Evolutionary conservation across 1,140 invertebrate species (phyloP).

Genomic region (Eupeodes corollae): DNA sequence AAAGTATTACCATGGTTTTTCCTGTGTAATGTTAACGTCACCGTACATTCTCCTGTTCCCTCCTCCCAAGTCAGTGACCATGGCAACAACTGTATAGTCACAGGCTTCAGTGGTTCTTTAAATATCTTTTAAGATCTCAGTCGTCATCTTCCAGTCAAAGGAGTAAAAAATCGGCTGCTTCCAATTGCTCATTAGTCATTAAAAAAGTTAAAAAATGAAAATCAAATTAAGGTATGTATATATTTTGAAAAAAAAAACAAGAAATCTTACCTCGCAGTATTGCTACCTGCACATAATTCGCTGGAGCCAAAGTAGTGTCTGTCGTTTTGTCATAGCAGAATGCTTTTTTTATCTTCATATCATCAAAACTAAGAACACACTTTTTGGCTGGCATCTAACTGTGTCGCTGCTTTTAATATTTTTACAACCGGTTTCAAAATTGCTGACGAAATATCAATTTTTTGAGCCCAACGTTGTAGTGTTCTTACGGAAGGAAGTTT

Average conservation of each 20-base stretch:
- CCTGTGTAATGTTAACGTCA: background rate
- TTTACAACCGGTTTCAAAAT: no score
- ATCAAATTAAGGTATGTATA: background rate
- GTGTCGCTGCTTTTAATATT: no score
- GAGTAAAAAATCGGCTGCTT: slow-evolving; percentile 3
- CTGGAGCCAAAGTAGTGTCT: no score
- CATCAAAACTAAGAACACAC: no score
- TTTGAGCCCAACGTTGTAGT: no score
- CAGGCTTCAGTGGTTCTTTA: background rate
- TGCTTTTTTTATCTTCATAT: no score
- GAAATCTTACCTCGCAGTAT: background rate
- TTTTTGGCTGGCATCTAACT: no score
- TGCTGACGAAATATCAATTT: no score
- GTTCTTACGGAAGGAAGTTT: no score
- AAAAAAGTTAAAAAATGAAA: background rate
- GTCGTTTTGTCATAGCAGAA: no score
- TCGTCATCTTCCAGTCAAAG: background rate
- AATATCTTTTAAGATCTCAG: background rate
- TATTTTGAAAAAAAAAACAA: no score
- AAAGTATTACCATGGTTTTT: background rate
- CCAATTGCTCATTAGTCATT: background rate
- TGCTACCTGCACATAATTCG: background rate
- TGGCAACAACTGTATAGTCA: background rate
- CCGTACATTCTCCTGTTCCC: background rate
- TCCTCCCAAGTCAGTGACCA: background rate